A percentile compares a stretch with the other conserved stretches of the same genome.
Evolutionary conservation across 2,888 invertebrate species (phyloP).

Genomic region (Pseudococcus jackbeardsleyi): DNA sequence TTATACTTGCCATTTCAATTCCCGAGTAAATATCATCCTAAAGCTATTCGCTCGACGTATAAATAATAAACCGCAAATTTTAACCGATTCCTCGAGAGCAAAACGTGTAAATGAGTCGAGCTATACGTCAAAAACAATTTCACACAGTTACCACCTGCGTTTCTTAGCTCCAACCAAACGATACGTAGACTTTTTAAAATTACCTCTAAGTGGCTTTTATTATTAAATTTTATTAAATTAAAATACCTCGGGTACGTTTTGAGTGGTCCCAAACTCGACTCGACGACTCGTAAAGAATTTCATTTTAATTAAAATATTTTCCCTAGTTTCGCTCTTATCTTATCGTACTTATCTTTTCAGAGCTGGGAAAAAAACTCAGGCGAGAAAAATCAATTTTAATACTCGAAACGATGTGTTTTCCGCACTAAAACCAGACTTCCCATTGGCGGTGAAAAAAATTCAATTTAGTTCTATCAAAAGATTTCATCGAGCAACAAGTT

Average conservation of each 20-base stretch:
- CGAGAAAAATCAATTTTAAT: not conserved
- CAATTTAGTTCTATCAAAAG: not conserved
- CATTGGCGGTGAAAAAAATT: not conserved
- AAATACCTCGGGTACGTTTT: not conserved
- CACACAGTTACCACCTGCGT: not conserved
- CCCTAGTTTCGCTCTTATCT: not conserved
- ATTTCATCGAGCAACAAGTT: slow-evolving; percentile 14
- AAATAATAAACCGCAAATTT: slow-evolving; percentile 42
- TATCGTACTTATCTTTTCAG: not conserved
- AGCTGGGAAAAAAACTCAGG: not conserved
- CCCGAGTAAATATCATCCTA: slow-evolving; percentile 25
- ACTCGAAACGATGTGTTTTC: not conserved
- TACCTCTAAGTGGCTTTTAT: not conserved
- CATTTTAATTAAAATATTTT: slow-evolving; percentile 17
- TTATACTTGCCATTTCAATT: slow-evolving; percentile 41
- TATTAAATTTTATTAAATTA: slow-evolving; percentile 14
- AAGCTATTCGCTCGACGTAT: slow-evolving; percentile 26
- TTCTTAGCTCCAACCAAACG: not conserved
- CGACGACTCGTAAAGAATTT: slow-evolving; percentile 27
- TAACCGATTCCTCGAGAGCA: slow-evolving; percentile 30
- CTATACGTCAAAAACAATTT: slow-evolving; percentile 36
- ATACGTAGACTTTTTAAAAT: slow-evolving; percentile 2
- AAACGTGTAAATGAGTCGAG: slow-evolving; percentile 33
- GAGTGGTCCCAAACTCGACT: not conserved
- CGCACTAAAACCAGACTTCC: too few species aligned